Evolutionary conservation across 2,888 invertebrate species (phyloP).

Genomic region (Drosophila paramelanica): DNA sequence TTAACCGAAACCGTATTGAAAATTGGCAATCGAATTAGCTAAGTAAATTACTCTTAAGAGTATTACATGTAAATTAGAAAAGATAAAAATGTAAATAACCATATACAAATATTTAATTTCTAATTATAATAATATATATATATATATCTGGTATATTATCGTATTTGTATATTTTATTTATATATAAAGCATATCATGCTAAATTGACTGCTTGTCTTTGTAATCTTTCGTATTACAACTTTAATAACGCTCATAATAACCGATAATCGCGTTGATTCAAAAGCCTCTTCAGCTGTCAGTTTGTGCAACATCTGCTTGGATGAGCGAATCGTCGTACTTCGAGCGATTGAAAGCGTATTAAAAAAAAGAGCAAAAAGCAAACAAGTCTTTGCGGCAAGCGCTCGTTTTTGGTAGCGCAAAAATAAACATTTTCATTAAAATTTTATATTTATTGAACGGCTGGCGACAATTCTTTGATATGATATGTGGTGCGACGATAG

Average conservation of each 20-base stretch:
- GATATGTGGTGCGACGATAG: slow-evolving; percentile 54
- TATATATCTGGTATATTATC: too few species aligned
- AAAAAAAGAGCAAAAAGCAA: slow-evolving; percentile 18
- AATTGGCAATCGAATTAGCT: too few species aligned
- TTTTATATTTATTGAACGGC: slow-evolving; percentile 72
- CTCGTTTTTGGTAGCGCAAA: slow-evolving; percentile 64
- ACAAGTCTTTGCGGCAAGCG: slow-evolving; percentile 56
- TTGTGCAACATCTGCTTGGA: slow-evolving; percentile 21
- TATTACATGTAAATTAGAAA: too few species aligned
- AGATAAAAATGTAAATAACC: too few species aligned
- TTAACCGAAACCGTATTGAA: too few species aligned
- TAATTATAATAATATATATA: too few species aligned
- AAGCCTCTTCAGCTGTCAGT: neutral
- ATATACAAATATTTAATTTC: too few species aligned
- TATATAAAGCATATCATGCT: neutral
- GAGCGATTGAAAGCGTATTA: slow-evolving; percentile 45
- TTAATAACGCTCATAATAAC: slow-evolving; percentile 31
- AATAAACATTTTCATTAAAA: slow-evolving; percentile 75
- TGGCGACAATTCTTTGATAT: slow-evolving; percentile 73
- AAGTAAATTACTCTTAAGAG: too few species aligned
- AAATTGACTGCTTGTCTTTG: neutral
- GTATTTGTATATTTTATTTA: neutral
- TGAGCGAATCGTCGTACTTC: slow-evolving; percentile 5
- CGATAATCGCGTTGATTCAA: slow-evolving; percentile 25
- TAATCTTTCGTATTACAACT: slow-evolving; percentile 16